phyloP scores from a whole-genome alignment of 2,797 vertebrate genomes.

The Silurus lanzhouensis region DNA sequence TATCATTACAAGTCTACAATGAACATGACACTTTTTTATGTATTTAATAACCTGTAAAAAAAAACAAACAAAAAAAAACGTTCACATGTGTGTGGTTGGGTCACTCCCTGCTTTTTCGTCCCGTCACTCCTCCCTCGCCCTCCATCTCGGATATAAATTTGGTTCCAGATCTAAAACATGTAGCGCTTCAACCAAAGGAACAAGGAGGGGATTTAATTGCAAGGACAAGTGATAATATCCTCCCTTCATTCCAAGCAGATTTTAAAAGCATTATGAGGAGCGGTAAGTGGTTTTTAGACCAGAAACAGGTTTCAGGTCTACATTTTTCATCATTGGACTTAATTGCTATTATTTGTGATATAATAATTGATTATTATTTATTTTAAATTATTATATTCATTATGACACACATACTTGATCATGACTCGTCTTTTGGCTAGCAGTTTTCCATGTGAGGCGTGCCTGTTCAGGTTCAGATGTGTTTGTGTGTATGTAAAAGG shows the following conservation, averaged over 20 bases:
- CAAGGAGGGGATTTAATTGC: background rate
- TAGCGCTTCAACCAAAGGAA: background rate
- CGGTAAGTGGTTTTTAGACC: slow-evolving; percentile 10
- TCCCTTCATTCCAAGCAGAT: background rate
- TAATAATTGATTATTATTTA: background rate
- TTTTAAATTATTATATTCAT: too few relatives aligned
- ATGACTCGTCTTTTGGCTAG: background rate
- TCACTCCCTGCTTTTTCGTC: background rate
- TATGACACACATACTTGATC: background rate
- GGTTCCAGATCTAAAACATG: slow-evolving; percentile 5
- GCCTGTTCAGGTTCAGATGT: background rate
- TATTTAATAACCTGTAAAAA: background rate
- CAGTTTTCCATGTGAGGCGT: background rate
- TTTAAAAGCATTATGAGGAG: background rate
- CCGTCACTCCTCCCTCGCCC: background rate
- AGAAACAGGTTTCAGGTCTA: too few relatives aligned
- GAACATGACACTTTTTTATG: background rate
- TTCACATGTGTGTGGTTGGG: background rate
- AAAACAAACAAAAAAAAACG: background rate
- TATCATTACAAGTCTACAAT: background rate
- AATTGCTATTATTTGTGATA: background rate
- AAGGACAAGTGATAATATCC: background rate
- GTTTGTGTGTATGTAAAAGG: background rate
- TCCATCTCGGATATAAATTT: slow-evolving; percentile 31
- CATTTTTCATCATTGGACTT: background rate